A percentile compares a stretch with the other conserved stretches of the same genome.
Conservation (phyloP, 2,113 vertebrate genomes). For the Cheirogaleus medius region DNA sequence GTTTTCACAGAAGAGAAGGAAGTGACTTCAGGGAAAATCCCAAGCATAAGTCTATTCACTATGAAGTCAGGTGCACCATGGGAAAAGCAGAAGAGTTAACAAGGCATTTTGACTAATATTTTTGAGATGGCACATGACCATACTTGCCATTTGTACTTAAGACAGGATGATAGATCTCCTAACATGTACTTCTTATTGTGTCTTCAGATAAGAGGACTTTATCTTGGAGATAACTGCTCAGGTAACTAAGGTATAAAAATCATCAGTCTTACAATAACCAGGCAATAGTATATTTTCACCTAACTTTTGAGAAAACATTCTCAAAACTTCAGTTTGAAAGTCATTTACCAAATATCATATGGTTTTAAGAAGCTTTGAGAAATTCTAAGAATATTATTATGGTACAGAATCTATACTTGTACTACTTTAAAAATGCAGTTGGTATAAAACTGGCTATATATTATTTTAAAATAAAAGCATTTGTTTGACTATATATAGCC, state of each 20-base stretch:
- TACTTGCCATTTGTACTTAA: slow-evolving; percentile 62
- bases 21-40: slow-evolving; percentile 27
- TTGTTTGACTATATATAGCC: background rate
- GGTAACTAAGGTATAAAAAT: background rate
- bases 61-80: background rate
- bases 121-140: slow-evolving; percentile 75
- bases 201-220: background rate
- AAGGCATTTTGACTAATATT: slow-evolving; percentile 51
- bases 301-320: background rate
- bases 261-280: background rate
- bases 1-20: background rate
- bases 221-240: background rate
- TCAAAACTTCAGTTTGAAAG: background rate
- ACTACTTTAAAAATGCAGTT: background rate
- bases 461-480: background rate
- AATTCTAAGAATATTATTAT: background rate
- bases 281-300: background rate
- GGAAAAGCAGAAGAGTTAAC: slow-evolving; percentile 38
- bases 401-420: background rate
- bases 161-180: slow-evolving; percentile 75
- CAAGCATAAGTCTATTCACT: background rate
- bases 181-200: slow-evolving; percentile 11
- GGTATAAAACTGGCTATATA: background rate
- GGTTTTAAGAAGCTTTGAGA: background rate
- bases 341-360: background rate